Evolutionary conservation across 2,888 invertebrate genomes (phyloP).

Genomic region (Zygogramma bicolorata): DNA sequence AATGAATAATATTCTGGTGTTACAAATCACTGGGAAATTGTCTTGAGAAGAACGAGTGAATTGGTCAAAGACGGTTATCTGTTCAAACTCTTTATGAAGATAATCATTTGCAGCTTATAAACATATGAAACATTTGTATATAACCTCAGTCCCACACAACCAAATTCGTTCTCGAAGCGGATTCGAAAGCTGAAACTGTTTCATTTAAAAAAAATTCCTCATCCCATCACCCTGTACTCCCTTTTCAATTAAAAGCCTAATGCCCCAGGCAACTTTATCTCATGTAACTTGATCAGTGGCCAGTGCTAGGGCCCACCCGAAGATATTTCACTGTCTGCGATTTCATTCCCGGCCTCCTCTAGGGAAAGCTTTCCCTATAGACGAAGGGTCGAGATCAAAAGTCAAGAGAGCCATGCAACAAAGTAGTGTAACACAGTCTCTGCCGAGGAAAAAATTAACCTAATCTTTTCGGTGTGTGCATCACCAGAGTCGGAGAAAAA

Average conservation of each 20-base stretch:
- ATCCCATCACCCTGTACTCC: neutral
- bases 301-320: neutral
- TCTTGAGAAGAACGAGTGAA: no score
- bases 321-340: conserved; percentile 21
- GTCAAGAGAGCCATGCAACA: neutral
- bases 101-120: no score
- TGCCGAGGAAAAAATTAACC: neutral
- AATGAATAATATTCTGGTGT: no score
- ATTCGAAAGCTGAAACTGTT: no score
- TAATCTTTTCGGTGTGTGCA: neutral
- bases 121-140: no score
- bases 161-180: no score
- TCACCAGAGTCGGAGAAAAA: neutral
- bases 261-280: conserved; percentile 7
- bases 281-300: neutral
- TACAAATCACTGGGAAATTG: no score
- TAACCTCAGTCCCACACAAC: no score
- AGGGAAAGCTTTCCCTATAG: conserved; percentile 9
- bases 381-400: conserved; percentile 13
- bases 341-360: neutral
- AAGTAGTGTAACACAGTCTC: neutral
- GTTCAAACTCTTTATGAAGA: no score
- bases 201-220: no score
- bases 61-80: no score
- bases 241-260: neutral